Base-by-base conservation (phyloP, 2,113 vertebrate species). In the Chiloscyllium plagiosum region DNA sequence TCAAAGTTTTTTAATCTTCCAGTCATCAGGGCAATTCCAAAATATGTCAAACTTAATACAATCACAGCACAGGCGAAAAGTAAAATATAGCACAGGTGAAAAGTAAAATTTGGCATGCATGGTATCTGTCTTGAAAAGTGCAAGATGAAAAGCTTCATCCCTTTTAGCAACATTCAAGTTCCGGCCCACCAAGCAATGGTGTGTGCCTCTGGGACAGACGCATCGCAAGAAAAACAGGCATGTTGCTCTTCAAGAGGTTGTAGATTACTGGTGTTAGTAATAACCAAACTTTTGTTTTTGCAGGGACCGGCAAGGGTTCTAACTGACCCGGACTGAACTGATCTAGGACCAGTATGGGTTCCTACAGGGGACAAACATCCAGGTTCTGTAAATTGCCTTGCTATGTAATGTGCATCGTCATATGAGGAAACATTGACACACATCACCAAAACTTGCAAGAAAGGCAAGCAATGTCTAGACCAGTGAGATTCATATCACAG, bases 321-420 rank as follows among this genome's bases (percentile, higher is more conserved):
- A 72, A 52, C 94, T 95, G 94, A 95, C 61, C 61, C 15, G 89
- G 61, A 70, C 94, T 95, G 94, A 95, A 50, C 94, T 95, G 69
- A 37, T 95, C 68, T 95, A 33, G 66, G 69, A 95, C 47, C 42
- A 52, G 94, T 95, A 70, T 26, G 69, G 94, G 94, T 72, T 95
- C 94, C 94, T 95, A 70, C 68, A 70, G 94, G 69, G 94, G 94
- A 72, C 94, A 95, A 95, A 95, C 94, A 95, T 72, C 42, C 94
- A 95, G 66, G 94, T 95, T 93, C 94, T 52, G 69, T 72, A 95
- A 72, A 72, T 72, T 95, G 94, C 69, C 68, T 95, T 95, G 94
- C 42, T 72, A 52, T 22, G 47, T 95, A 72, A 72, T 95, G 89
- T 93, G 89, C 89, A 93, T 93, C n/a, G 6, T n/a, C 89, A 93